Evolutionary conservation across 1,140 invertebrate genomes (phyloP).

Genomic region (Drosophila parvula): DNA sequence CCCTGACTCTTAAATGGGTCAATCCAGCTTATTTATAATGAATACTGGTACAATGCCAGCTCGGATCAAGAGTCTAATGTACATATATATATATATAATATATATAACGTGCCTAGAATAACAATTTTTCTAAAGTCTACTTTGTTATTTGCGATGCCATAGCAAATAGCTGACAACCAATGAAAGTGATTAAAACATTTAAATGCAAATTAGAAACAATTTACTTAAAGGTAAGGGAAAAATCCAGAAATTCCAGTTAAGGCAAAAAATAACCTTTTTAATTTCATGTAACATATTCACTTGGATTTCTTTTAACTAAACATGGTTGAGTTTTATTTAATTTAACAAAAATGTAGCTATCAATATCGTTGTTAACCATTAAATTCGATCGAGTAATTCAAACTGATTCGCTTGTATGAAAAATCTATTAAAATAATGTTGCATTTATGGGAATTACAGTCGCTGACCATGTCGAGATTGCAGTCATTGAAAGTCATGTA

Average conservation of each 20-base stretch:
- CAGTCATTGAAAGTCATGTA: neutral
- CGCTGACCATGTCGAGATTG: neutral
- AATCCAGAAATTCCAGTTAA: constrained; percentile 14
- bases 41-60: constrained; percentile 18
- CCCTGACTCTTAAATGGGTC: constrained; percentile 42
- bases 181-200: constrained; percentile 13
- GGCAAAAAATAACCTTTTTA: neutral
- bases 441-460: constrained; percentile 9
- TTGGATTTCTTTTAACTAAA: neutral
- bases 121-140: constrained; percentile 9
- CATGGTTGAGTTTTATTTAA: neutral
- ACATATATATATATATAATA: neutral
- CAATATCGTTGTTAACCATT: neutral
- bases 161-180: constrained; percentile 32
- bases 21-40: constrained; percentile 21
- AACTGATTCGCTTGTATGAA: neutral
- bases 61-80: constrained; percentile 36
- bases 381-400: neutral
- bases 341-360: neutral
- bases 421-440: constrained; percentile 4
- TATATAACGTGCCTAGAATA: constrained; percentile 25
- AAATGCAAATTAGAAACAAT: constrained; percentile 24
- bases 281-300: neutral
- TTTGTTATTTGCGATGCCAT: neutral
- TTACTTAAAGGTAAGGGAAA: neutral